Base-by-base conservation (phyloP, 2,113 vertebrate genomes). In the Anolis carolinensis region DNA sequence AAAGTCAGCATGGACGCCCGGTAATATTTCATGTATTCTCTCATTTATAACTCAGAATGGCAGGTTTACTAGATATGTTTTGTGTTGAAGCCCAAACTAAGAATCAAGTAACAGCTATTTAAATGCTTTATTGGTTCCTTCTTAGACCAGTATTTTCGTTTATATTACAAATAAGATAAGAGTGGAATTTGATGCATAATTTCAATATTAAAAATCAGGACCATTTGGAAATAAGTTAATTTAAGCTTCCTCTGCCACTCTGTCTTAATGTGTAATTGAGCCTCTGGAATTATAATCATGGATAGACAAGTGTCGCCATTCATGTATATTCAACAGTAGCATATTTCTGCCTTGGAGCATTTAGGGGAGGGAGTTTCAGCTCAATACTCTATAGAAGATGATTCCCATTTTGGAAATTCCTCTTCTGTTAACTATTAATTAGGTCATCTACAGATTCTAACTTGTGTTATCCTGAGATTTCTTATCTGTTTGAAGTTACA, bases 1-100 rank as follows among this genome's bases (percentile, higher is more conserved):
- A 99, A 95, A 98, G 98, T 92, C 97, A 99, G 7, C 98, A 99
- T 20, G 98, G 98, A 23, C 97, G 98, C 68, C 98, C 98, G 85
- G 98, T 99, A 95, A 95, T 92, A 59, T 84, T 81, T 85, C 55
- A 65, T 50, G 50, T 16, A 4, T 88, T 92, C 88, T 6, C 32
- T 89, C 89, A 67, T 67, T 75, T 81, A 2, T 6, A 65, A 39
- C 34, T 72, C 80, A 62, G 32, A 52, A 55, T 79, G 50, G 39
- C 7, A 36, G 52, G 23, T 14, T 67, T 55, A 23, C 14, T 75
- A 14, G 34, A 65, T 48, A 62, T 18, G 23, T 78, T 14, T 13
- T 48, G 36, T 34, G 30, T 81, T 65, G 39, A 30, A 20, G 21
- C 1, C 52, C 78, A 67, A 74, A 74, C n/a, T 73, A 71, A 7